These are phyloP conservation scores for Bombylius discolor DNA, from an alignment of 2,888 invertebrate species.

Conservation along the genomic window DNA sequence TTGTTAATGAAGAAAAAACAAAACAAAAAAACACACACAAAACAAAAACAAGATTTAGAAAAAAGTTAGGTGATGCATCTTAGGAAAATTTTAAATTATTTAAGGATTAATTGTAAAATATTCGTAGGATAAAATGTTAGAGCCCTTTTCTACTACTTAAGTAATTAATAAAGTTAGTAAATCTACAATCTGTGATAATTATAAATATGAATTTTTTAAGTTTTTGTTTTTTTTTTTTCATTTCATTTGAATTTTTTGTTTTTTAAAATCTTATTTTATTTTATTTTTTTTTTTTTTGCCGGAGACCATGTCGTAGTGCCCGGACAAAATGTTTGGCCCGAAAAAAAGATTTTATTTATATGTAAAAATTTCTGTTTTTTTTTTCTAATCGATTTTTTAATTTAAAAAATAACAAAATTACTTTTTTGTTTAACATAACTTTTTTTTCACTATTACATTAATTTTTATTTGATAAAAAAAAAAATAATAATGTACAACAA, in stretches of 20 bases:
- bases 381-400: no score
- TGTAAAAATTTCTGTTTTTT: neutral
- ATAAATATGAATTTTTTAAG: neutral
- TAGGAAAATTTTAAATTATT: no score
- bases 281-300: neutral
- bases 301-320: constrained; percentile 12
- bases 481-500: no score
- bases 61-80: no score
- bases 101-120: no score
- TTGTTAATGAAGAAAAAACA: no score
- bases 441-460: no score
- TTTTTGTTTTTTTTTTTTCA: neutral
- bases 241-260: neutral
- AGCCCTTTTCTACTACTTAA: constrained; percentile 2
- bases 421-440: neutral
- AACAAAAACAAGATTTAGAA: no score
- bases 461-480: neutral
- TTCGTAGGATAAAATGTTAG: constrained; percentile 5
- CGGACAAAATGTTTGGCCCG: constrained; percentile 15
- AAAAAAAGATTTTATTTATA: neutral
- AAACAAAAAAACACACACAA: no score
- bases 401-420: neutral
- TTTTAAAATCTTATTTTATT: no score
- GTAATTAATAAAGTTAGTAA: no score
- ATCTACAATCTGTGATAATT: constrained; percentile 1